Evolutionary conservation across 92 coral and sea anemone species (phyloP).

Genomic region (Isaurus tuberculatus): DNA sequence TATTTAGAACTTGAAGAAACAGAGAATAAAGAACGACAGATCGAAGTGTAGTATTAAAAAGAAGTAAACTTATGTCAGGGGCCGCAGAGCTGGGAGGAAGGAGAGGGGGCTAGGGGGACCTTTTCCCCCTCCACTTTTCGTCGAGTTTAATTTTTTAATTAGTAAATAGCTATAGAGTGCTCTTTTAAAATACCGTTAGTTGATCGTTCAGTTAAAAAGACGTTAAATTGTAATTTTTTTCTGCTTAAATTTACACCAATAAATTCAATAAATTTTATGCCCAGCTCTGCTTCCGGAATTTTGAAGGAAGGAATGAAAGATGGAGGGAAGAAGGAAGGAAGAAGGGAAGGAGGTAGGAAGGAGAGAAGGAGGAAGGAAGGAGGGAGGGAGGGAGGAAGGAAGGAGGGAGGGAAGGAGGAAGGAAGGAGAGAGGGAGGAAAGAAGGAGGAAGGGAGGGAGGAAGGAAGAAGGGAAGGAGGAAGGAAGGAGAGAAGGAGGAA

Average conservation of each 20-base stretch:
- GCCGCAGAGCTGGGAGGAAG: not conserved
- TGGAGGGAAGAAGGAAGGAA: not conserved
- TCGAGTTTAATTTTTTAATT: too few species aligned
- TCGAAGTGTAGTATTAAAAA: not conserved
- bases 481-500: not conserved
- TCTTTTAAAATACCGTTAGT: too few species aligned
- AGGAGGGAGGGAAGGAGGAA: not conserved
- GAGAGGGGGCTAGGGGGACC: too few species aligned
- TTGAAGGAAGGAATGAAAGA: not conserved
- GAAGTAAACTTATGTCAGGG: not conserved
- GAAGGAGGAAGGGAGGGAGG: not conserved
- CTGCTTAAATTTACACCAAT: too few species aligned
- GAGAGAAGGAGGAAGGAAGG: not conserved
- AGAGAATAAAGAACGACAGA: not conserved
- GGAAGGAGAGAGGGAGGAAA: not conserved
- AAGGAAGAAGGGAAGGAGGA: not conserved
- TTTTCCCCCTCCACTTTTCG: too few species aligned
- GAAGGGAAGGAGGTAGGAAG: not conserved
- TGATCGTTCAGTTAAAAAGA: too few species aligned
- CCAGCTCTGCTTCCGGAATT: too few species aligned
- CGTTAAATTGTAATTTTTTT: too few species aligned
- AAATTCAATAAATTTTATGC: too few species aligned
- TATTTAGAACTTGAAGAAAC: not conserved
- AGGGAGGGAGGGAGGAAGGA: not conserved
- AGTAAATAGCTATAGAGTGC: too few species aligned